Conservation (phyloP, 2,113 vertebrate species). For the Austrofundulus limnaeus region DNA sequence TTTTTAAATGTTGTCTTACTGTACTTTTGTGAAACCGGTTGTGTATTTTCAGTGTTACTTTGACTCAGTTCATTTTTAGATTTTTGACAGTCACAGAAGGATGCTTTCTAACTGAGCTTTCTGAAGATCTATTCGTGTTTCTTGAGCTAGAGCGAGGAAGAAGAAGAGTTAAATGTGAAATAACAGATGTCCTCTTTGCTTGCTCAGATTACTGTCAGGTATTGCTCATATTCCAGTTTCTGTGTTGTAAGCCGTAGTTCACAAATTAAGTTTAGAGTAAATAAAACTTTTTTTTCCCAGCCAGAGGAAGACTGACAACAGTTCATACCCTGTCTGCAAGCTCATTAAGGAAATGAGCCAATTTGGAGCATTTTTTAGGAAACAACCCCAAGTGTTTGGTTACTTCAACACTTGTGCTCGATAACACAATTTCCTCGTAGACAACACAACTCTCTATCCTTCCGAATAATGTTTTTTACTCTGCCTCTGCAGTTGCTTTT, state of each 20-base stretch:
- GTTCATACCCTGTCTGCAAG: slow-evolving; percentile 32
- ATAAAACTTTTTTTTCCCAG: slow-evolving; percentile 26
- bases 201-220: slow-evolving; percentile 30
- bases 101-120: background rate
- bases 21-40: background rate
- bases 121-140: slow-evolving; percentile 9
- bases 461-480: slow-evolving; percentile 23
- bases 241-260: slow-evolving; percentile 14
- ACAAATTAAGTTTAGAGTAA: slow-evolving; percentile 58
- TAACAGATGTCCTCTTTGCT: slow-evolving; percentile 30
- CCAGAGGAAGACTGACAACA: slow-evolving; percentile 32
- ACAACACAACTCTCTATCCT: slow-evolving; percentile 41
- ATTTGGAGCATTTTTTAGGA: slow-evolving; percentile 47
- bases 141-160: slow-evolving; percentile 4
- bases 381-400: slow-evolving; percentile 31
- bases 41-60: background rate
- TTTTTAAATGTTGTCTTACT: too few relatives aligned
- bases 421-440: slow-evolving; percentile 41
- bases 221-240: slow-evolving; percentile 21
- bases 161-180: slow-evolving; percentile 35
- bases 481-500: background rate
- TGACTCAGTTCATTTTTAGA: background rate
- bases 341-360: slow-evolving; percentile 55
- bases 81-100: background rate
- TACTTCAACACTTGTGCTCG: slow-evolving; percentile 41